Evolutionary conservation across 2,888 invertebrate genomes (phyloP).

Genomic region (Calameuta filiformis): DNA sequence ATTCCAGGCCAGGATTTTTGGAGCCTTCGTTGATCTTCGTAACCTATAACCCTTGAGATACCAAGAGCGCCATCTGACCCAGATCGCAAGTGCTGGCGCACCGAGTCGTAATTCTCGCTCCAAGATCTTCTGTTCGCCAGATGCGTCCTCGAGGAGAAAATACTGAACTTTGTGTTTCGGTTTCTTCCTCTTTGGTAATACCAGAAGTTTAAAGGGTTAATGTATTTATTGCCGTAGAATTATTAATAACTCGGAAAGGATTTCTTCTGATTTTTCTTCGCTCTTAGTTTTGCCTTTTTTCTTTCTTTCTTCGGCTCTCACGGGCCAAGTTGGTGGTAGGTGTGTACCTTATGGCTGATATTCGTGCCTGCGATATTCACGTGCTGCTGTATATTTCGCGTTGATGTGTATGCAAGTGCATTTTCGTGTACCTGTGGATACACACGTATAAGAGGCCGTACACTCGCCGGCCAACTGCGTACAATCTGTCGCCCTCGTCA

Average conservation of each 20-base stretch:
- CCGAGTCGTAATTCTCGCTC: not conserved
- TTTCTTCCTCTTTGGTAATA: not conserved
- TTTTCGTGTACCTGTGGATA: not conserved
- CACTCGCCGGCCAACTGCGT: not conserved
- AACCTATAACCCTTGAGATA: not conserved
- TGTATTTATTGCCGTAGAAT: not conserved
- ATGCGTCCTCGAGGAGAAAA: not conserved
- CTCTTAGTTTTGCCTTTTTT: not conserved
- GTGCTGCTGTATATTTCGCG: not conserved
- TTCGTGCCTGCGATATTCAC: not conserved
- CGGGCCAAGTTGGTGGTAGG: not conserved
- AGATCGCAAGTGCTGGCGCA: not conserved
- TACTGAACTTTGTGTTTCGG: not conserved
- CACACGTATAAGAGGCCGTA: not conserved
- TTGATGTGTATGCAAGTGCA: not conserved
- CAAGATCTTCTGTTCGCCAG: not conserved
- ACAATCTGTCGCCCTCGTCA: not conserved
- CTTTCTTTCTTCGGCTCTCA: constrained; percentile 13
- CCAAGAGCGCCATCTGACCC: not conserved
- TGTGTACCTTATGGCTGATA: not conserved
- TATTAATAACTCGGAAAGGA: not conserved
- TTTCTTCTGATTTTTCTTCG: constrained; percentile 17
- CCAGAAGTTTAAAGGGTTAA: not conserved
- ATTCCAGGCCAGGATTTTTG: not conserved
- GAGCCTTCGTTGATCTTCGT: not conserved